phyloP scores from a whole-genome alignment of 2,888 invertebrate genomes.

The Acleris cristana region DNA sequence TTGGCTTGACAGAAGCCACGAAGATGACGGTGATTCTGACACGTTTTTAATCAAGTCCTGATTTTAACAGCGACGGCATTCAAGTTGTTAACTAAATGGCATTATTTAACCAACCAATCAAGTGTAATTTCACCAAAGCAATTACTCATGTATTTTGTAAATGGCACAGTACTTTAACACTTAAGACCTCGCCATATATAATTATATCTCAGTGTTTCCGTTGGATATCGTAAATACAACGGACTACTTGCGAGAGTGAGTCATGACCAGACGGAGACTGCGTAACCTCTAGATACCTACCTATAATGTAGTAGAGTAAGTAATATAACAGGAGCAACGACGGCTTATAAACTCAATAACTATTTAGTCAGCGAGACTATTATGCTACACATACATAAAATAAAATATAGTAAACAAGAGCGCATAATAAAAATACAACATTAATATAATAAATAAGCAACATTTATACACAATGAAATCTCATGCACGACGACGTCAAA shows the following conservation, averaged over 20 bases:
- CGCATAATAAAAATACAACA: not conserved
- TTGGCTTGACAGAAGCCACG: not conserved
- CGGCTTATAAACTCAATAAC: conserved; percentile 17
- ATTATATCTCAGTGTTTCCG: conserved; percentile 58
- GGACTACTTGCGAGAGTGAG: conserved; percentile 60
- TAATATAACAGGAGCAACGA: conserved; percentile 14
- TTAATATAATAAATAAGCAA: not conserved
- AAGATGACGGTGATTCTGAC: conserved; percentile 1
- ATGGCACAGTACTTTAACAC: conserved; percentile 36
- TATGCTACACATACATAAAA: not conserved
- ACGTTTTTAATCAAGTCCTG: conserved; percentile 1
- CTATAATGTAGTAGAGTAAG: conserved; percentile 29
- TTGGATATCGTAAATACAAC: conserved; percentile 60
- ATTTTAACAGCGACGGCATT: not conserved
- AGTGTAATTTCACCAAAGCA: conserved; percentile 24
- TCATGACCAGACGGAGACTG: conserved; percentile 54
- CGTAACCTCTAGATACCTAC: conserved; percentile 56
- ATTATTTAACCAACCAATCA: conserved; percentile 17
- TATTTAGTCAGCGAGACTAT: conserved; percentile 24
- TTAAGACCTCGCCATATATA: conserved; percentile 44
- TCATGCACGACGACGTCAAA: conserved; percentile 48
- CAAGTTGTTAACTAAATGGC: not conserved
- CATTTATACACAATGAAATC: not conserved
- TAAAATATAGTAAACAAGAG: conserved; percentile 20
- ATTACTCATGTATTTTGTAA: conserved; percentile 27